Conservation (phyloP, 2,888 invertebrate genomes). For the Leptothorax acervorum region DNA sequence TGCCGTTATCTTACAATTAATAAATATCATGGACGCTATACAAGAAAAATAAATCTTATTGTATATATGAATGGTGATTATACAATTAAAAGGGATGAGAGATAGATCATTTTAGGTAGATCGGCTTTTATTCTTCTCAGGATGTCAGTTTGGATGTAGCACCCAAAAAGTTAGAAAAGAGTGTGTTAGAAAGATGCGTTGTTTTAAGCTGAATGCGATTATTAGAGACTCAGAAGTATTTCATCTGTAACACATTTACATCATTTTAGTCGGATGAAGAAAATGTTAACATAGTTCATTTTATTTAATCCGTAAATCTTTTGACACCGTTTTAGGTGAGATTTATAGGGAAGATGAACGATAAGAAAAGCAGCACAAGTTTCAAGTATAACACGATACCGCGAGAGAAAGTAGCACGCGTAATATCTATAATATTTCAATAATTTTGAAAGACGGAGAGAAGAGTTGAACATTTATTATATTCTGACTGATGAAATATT, state of each 20-base stretch:
- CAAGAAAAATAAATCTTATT: not conserved
- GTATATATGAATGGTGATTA: not conserved
- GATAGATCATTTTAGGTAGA: conserved; percentile 13
- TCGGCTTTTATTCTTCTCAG: not conserved
- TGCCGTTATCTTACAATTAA: conserved; percentile 3
- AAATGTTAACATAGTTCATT: not conserved
- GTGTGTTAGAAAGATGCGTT: conserved; percentile 21
- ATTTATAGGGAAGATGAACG: not conserved
- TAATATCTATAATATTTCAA: not conserved
- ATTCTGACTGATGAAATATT: conserved; percentile 32
- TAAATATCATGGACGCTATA: not conserved
- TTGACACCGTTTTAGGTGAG: not conserved
- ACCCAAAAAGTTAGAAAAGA: not conserved
- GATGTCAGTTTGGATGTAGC: conserved; percentile 14
- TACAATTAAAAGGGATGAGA: not conserved
- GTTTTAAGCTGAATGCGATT: conserved; percentile 14
- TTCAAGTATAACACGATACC: not conserved
- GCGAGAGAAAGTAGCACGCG: not conserved
- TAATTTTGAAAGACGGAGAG: not conserved
- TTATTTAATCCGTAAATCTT: not conserved
- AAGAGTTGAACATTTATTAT: conserved; percentile 30
- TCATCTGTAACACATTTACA: not conserved
- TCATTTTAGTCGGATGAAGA: not conserved
- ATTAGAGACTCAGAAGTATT: not conserved
- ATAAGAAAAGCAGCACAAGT: conserved; percentile 7